Base-by-base conservation (phyloP, 1,140 invertebrate species). In the Calliopsis andreniformis region DNA sequence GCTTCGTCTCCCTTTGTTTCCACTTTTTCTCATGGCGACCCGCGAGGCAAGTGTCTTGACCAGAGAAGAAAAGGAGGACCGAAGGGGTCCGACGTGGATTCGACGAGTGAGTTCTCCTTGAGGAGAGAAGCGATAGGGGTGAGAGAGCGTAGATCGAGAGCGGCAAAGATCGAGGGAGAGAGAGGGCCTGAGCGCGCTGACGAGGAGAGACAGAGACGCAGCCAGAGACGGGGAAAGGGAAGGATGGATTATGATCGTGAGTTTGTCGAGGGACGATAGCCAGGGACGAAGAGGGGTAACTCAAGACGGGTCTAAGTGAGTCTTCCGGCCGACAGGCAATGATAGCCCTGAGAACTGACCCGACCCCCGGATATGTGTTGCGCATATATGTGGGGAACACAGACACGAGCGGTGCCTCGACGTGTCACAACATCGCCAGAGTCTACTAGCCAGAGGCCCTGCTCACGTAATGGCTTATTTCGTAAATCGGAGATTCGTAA, bases 271-370 rank as follows among this genome's bases (percentile, higher is more conserved):
- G 79, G 73, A 64, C 71, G 76, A 64, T 79, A 83, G 79, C 76
- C 73, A 82, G 76, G 83, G 86, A 86, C 80, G 78, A 78, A 66
- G 80, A 87, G 91, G 90, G 88, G 91, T 91, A 92, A 92, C 91
- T 91, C 88, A 92, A 92, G 90, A 92, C 91, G 91, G 87, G 90
- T 88, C 90, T 91, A 92, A 92, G 91, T 92, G 91, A 92, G 90
- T 91, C 90, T 92, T 92, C 91, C 91, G 91, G 91, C 87, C 88
- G 87, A 69, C 82, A 87, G 87, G 88, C 91, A 91, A 92, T 92
- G 91, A 92, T 92, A 92, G 91, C 87, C 91, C 91, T 92, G 91
- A 92, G 91, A 92, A 92, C 90, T 91, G 87, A 89, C 87, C 88
- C 89, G 89, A 86, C 87, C 90, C 88, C 90, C 89, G 90, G 90